phyloP scores from a whole-genome alignment of 2,797 vertebrate species.

The Rhodeus uyekii region DNA sequence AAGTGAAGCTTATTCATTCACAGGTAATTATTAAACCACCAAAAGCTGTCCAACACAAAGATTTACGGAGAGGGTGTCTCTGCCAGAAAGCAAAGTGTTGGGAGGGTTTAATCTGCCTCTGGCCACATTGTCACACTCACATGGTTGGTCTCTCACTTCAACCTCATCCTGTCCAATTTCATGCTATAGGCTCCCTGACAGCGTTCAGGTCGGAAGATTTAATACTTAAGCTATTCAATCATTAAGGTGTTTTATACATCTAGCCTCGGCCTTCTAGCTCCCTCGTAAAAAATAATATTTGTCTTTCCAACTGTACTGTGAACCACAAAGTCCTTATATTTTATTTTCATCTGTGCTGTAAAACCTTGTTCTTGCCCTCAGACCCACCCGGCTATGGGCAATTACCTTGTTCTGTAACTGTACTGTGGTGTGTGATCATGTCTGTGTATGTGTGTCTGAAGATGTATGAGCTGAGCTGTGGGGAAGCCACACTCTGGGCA shows the following conservation, averaged over 20 bases:
- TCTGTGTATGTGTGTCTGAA: slow-evolving; percentile 54
- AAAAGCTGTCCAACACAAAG: slow-evolving; percentile 63
- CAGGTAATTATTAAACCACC: slow-evolving; percentile 67
- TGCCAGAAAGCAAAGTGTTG: slow-evolving; percentile 40
- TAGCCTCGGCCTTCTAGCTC: slow-evolving; percentile 68
- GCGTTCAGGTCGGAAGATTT: slow-evolving; percentile 68
- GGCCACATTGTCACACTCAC: slow-evolving; percentile 59
- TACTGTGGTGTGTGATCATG: slow-evolving; percentile 51
- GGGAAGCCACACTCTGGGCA: slow-evolving; percentile 58
- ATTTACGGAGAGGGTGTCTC: slow-evolving; percentile 54
- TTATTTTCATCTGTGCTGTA: slow-evolving; percentile 78
- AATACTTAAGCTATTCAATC: slow-evolving; percentile 82
- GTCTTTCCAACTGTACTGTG: slow-evolving; percentile 83
- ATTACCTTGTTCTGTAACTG: slow-evolving; percentile 69
- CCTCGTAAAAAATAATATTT: slow-evolving; percentile 83
- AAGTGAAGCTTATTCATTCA: slow-evolving; percentile 61
- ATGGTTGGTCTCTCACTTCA: slow-evolving; percentile 51
- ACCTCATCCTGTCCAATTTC: slow-evolving; percentile 48
- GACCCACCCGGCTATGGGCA: slow-evolving; percentile 64
- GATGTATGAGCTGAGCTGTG: slow-evolving; percentile 55
- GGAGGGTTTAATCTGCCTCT: slow-evolving; percentile 46
- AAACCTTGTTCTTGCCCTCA: slow-evolving; percentile 71
- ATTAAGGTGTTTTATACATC: slow-evolving; percentile 74
- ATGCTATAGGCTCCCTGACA: slow-evolving; percentile 59
- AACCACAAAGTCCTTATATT: slow-evolving; percentile 80